These are phyloP conservation scores for Lutjanus erythropterus DNA, from an alignment of 2,113 vertebrate genomes.

Conservation along the genomic window DNA sequence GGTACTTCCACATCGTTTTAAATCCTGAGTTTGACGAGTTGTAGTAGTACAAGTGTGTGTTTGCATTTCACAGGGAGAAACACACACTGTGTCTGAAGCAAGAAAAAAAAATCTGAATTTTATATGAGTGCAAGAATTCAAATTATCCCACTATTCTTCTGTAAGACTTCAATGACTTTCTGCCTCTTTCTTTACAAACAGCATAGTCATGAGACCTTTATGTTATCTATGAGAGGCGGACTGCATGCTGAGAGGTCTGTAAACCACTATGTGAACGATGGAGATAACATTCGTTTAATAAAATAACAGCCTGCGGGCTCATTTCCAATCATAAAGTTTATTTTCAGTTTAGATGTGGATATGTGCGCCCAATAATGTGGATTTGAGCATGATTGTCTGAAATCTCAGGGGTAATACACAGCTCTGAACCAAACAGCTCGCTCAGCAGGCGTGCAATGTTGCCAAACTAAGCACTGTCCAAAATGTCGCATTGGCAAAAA, in stretches of 20 bases:
- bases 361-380: conserved; percentile 50
- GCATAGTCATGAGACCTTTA: conserved; percentile 50
- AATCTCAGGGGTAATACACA: conserved; percentile 66
- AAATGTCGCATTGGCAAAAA: conserved; percentile 77
- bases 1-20: conserved; percentile 28
- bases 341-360: conserved; percentile 48
- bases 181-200: conserved; percentile 47
- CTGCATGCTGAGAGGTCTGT: conserved; percentile 33
- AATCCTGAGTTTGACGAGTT: conserved; percentile 16
- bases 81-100: conserved; percentile 25
- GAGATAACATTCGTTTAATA: conserved; percentile 57
- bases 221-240: conserved; percentile 37
- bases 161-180: conserved; percentile 33
- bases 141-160: conserved; percentile 35
- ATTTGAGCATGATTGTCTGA: conserved; percentile 65
- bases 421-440: conserved; percentile 64
- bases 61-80: conserved; percentile 49
- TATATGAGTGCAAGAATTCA: conserved; percentile 29
- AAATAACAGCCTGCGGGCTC: conserved; percentile 46
- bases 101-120: conserved; percentile 35
- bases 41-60: conserved; percentile 17
- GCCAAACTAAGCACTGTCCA: conserved; percentile 77
- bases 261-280: conserved; percentile 48
- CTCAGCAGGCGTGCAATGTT: conserved; percentile 74
- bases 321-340: conserved; percentile 51